Percentiles rank a stretch among this genome's conserved stretches.
Evolutionary conservation across 2,888 invertebrate species (phyloP).

Genomic region (Andrena bucephala): DNA sequence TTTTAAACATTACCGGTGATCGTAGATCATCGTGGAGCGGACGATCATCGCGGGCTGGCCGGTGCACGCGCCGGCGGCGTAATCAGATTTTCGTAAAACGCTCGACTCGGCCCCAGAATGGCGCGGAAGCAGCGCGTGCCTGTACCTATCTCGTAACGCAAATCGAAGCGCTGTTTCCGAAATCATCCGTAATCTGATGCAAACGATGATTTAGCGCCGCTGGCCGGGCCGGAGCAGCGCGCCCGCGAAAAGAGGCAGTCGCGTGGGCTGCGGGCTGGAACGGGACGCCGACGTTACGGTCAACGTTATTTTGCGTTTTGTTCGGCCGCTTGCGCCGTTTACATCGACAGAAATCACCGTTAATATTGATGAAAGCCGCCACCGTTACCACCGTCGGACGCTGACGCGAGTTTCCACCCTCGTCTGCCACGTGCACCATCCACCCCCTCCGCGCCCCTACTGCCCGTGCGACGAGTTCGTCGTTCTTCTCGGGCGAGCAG

Average conservation of each 20-base stretch:
- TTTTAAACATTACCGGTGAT: constrained; percentile 15
- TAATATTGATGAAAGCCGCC: constrained; percentile 72
- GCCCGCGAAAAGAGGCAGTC: constrained; percentile 37
- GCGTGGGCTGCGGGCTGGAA: constrained; percentile 25
- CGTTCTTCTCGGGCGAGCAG: constrained; percentile 20
- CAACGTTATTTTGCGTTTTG: constrained; percentile 69
- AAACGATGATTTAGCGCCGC: constrained; percentile 67
- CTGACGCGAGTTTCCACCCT: constrained; percentile 47
- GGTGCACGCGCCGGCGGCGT: constrained; percentile 13
- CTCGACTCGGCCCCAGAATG: constrained; percentile 13
- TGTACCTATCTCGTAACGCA: constrained; percentile 39
- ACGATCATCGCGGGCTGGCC: not conserved
- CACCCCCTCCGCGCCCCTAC: not conserved
- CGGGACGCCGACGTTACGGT: constrained; percentile 28
- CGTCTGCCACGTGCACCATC: not conserved
- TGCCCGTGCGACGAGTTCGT: constrained; percentile 6
- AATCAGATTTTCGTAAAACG: constrained; percentile 50
- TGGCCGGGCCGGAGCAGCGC: not conserved
- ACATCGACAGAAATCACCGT: constrained; percentile 61
- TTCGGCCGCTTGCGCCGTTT: constrained; percentile 55
- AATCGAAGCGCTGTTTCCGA: constrained; percentile 61
- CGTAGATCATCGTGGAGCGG: constrained; percentile 1
- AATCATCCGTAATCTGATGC: constrained; percentile 69
- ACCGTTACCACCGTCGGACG: constrained; percentile 41
- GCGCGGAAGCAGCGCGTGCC: not conserved